Evolutionary conservation across 2,888 invertebrate species (phyloP), one percentile per base, ranked within the genome.

Genomic region (Ctena decussata): DNA sequence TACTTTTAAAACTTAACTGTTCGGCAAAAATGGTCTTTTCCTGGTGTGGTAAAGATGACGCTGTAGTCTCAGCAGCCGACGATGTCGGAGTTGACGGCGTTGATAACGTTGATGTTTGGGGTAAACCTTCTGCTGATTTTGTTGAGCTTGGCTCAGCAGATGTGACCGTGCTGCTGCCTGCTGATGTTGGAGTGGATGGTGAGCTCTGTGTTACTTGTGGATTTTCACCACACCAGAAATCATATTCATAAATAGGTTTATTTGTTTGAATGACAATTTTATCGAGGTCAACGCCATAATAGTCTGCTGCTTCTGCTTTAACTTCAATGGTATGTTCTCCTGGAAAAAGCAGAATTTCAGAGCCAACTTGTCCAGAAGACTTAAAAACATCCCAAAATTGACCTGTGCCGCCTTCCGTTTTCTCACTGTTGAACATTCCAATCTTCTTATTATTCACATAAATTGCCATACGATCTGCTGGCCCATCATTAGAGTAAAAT

Each of bases 401-500:
- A 8, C 87, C 87, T 49, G 41, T 82, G 0, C 87, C 87, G 32
- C 41, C 41, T n/a, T 35, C 1, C 11, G 75, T 82, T 75, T 32
- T n/a, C 69, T 73, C 60, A 0, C 77, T 82, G 8, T 37, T 8
- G 24, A 81, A 46, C 8, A 18, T 65, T 2, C 60, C 84, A n/a
- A 82, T 12, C 1, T 41, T 5, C 11, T 35, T 8, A 27, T 37
- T 60, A 41, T 76, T 76, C 0, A 80, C 11, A 32, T 27, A 27
- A 6, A 87, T 60, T 15, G n/a, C 30, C 12, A 87, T 57, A 1
- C 1, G 69, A 60, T 87, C 87, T 24, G 74, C 35, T 0, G 60
- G 70, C 2, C 87, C 87, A 39, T 87, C 87, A 69, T 87, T 87
- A 2, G 83, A 85, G 70, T 83, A 84, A 0, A 76, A 8, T 6